Evolutionary conservation across 2,797 vertebrate genomes (phyloP), one percentile per base, ranked within the genome.

Genomic region (Pelodytes ibericus): DNA sequence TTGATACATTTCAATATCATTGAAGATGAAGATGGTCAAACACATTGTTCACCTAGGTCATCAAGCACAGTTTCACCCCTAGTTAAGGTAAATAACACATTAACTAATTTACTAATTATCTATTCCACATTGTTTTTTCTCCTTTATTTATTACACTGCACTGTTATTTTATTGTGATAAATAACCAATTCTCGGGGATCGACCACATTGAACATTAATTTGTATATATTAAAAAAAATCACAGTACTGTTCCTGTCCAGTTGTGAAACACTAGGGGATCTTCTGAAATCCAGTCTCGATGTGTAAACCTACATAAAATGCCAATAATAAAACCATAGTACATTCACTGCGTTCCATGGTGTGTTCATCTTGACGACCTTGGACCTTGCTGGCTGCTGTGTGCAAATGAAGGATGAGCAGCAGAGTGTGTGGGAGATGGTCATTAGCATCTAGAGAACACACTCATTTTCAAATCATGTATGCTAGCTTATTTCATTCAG

Each of bases 371-470:
- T 47, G 9, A 15, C 27, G 26, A 67, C 44, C 25, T 53, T 51
- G n/a, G 47, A 69, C 49, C 66, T 69, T 51, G 20, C 22, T 47
- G 27, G 47, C n/a, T 56, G 2, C 66, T 25, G 20, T 69, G 29
- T 30, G 29, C 30, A 49, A 39, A 67, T 67, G 44, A 18, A 67
- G 44, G 41, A 4, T 67, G 44, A 49, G 39, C 27, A 27, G 11
- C 18, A 16, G 44, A 49, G 16, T 68, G 65, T 69, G 49, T 69
- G 66, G 66, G 29, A 68, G 26, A 51, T 29, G 24, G n/a, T 20
- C 9, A 27, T 16, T 64, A 25, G 49, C 3, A 7, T 56, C 7
- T 11, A 69, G 30, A 62, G 31, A 24, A 62, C 15, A 36, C 60
- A n/a, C 2, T 31, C 13, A 60, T 60, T 31, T 60, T 60, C 27